Base-by-base conservation (phyloP, 2,113 vertebrate genomes). In the Terrapene triunguis region DNA sequence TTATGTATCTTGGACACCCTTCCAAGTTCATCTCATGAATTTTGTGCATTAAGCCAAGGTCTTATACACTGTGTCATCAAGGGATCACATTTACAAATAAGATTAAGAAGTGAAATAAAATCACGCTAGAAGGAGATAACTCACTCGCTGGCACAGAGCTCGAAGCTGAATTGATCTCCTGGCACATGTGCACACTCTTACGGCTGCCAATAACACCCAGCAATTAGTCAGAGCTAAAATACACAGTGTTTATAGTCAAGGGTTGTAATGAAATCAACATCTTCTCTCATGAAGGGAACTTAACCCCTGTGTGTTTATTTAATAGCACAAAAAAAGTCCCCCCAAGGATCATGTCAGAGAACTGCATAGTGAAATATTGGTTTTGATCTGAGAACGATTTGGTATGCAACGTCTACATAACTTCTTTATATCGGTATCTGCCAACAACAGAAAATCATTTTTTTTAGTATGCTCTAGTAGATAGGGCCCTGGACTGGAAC, bases 91-190 rank as follows among this genome's bases (percentile, higher is more conserved):
- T 84, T 95, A 97, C 97, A 96, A 97, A 96, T 93, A 96, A 96
- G 97, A 98, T 97, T 94, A 98, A 96, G 96, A 91, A 96, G 89
- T 10, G 69, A 98, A 98, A 98, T 98, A 97, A 97, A 97, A 88
- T 96, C 97, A 84, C 95, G 97, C 80, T 84, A 96, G 95, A 96
- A 96, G 96, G 85, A 97, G 97, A 98, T 97, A 98, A 97, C 96
- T 96, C 96, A 87, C 94, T 97, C 4, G 84, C 92, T 97, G 96
- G 98, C 98, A 96, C 92, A 90, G 65, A 95, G 76, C 5, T 17
- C 92, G 79, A 92, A 90, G 32, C 88, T 96, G 95, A 97, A 97
- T 96, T 96, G 97, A 98, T 98, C 98, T 96, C 82, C 88, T 97
- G 96, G 97, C 97, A 95, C 85, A 84, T 0, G n/a, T 0, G 1